Percentiles rank a stretch among this genome's conserved stretches.
Evolutionary conservation across 2,797 vertebrate species (phyloP).

Genomic region (Sphenopsis melanotis): DNA sequence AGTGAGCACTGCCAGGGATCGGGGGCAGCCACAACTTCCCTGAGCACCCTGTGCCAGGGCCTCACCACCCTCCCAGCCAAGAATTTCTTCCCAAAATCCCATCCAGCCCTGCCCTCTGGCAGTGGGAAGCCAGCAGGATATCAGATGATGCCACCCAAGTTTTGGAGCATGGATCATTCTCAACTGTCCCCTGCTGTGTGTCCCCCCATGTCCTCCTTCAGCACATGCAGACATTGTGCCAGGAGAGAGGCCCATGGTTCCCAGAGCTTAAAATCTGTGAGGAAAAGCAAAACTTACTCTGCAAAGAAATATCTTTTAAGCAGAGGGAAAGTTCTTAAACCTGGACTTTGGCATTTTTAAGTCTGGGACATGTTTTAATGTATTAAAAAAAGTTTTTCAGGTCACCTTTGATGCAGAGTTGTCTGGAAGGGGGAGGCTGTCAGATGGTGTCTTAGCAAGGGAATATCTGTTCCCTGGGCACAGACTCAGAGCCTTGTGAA

Average conservation of each 20-base stretch:
- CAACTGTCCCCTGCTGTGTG: not conserved
- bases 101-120: rapidly evolving
- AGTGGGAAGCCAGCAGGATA: not conserved
- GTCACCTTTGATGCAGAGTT: not conserved
- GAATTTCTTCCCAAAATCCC: rapidly evolving
- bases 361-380: not conserved
- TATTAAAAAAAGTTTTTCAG: not conserved
- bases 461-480: not conserved
- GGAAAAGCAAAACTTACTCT: not conserved
- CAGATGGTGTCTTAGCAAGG: constrained; percentile 4
- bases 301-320: not conserved
- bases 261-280: not conserved
- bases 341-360: not conserved
- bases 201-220: too few species aligned
- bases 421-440: not conserved
- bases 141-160: not conserved
- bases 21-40: not conserved
- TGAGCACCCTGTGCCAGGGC: rapidly evolving
- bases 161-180: not conserved
- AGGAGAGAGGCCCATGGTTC: not conserved
- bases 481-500: not conserved
- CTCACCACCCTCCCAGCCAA: rapidly evolving
- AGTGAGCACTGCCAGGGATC: not conserved
- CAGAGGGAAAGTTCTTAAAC: not conserved
- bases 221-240: rapidly evolving